Base-by-base conservation (phyloP, 2,113 vertebrate genomes). In the Turnix velox region DNA sequence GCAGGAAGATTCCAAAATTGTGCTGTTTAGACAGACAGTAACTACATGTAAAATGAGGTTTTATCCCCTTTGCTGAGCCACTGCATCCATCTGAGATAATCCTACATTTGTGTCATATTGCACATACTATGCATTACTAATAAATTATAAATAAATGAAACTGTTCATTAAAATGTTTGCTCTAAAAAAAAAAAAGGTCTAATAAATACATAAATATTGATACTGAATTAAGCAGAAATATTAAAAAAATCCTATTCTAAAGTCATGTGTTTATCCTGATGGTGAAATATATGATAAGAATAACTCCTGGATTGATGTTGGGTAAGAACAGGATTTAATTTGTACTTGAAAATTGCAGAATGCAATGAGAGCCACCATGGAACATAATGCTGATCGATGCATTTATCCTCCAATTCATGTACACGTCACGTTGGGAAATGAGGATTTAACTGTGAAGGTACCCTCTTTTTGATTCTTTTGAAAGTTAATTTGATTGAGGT, bases 291-390 rank as follows among this genome's bases (percentile, higher is more conserved):
- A 2, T 77, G 23, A 46, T 46, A 72, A 83, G 91, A 79, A 18
- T 35, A 89, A 73, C 30, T 45, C 27, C 8, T 62, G 54, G 77
- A 43, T 12, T 37, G 9, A 18, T 69, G 8, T 42, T 55, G 48
- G 23, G 15, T 72, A 76, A 71, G 20, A 77, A 46, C 17, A 80
- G 28, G 14, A 71, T 88, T 92, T 84, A 92, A 49, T 6, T 73
- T 88, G 30, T 93, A 48, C 45, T 94, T 97, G 54, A 69, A 85
- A 87, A 78, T 94, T 75, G 94, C 96, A 99, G 99, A 99, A 99
- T 66, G 99, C 99, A 87, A 99, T 99, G 99, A 97, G 99, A 71
- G 99, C 99, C 67, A 99, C 99, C 42, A 99, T 99, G 98, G 99
- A 99, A 94, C 96, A 98, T 39, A 91, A 98, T 15, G 98, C 98